Evolutionary conservation across 2,888 invertebrate species (phyloP), one percentile per base, ranked within the genome.

Genomic region (Odontothrips loti): DNA sequence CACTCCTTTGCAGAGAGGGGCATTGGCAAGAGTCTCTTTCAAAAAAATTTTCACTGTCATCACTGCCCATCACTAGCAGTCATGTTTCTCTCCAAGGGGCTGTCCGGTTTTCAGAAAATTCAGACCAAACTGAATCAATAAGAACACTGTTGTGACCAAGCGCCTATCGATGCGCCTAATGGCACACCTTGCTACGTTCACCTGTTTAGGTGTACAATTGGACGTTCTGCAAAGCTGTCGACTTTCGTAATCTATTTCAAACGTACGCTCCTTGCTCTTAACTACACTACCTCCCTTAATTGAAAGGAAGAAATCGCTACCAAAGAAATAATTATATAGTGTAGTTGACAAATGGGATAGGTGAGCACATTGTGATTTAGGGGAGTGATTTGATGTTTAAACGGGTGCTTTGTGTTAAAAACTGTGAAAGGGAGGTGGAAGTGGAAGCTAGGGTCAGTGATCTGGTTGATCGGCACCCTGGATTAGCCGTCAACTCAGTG

Each of bases 331-430:
- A 75, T 68, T 27, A 23, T 75, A 75, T 27, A 27, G 68, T 75
- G 27, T 75, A 75, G 68, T 75, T 11, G 58, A 75, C 27, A 43
- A 43, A 43, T 43, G 20, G 58, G 12, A 43, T 43, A 75, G 68
- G 68, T 75, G 68, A 75, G 68, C 68, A 75, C 68, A 75, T 10
- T 75, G 68, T 75, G 68, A 75, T 75, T 68, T 75, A 75, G 27
- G 3, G 12, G 68, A 75, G 68, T 75, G 68, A 75, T 27, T 75
- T 75, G 0, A 27, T 75, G 68, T 75, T 27, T 11, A 75, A 75
- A 75, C 68, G 68, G 68, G 68, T 75, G 68, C 58, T 75, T 75
- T 75, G 11, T 75, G 68, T 75, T 27, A 75, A 75, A 27, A 75
- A 23, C 12, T 75, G 68, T 58, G n/a, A 43, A 43, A 43, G 3